These are phyloP conservation scores for Ptychadena robeensis DNA, from an alignment of 2,797 vertebrate genomes.

Conservation along the genomic window DNA sequence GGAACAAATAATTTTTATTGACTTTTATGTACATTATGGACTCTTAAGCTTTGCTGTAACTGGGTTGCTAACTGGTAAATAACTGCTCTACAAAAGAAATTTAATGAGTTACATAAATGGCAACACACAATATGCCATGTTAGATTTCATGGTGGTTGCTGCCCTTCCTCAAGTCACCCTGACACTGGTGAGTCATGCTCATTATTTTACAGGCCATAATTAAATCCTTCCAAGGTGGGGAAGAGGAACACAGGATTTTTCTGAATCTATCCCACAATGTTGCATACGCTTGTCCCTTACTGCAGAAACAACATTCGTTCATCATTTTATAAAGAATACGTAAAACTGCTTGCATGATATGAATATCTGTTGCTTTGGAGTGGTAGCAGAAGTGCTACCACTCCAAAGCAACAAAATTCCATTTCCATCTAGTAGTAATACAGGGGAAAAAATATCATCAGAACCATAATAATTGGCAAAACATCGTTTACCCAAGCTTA, in stretches of 20 bases:
- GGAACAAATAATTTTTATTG: not conserved
- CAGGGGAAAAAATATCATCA: too few relatives aligned
- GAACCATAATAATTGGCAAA: too few relatives aligned
- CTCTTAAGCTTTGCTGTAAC: not conserved
- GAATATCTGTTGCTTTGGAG: too few relatives aligned
- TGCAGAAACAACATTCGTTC: not conserved
- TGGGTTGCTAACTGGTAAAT: not conserved
- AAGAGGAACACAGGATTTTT: not conserved
- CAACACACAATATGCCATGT: not conserved
- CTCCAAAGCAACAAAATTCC: too few relatives aligned
- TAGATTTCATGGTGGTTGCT: slow-evolving; percentile 6
- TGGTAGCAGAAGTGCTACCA: too few relatives aligned
- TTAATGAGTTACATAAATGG: not conserved
- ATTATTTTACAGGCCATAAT: not conserved
- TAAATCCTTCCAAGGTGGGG: not conserved
- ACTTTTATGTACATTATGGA: not conserved
- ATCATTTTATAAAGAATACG: not conserved
- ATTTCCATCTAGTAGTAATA: too few relatives aligned
- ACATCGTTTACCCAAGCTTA: too few relatives aligned
- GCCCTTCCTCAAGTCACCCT: not conserved
- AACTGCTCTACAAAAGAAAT: not conserved
- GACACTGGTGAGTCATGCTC: not conserved
- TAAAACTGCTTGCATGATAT: too few relatives aligned
- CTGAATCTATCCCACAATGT: not conserved
- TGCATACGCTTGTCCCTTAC: not conserved